These are phyloP conservation scores for Kryptopterus vitreolus DNA, from an alignment of 2,797 vertebrate genomes.

Conservation along the genomic window DNA sequence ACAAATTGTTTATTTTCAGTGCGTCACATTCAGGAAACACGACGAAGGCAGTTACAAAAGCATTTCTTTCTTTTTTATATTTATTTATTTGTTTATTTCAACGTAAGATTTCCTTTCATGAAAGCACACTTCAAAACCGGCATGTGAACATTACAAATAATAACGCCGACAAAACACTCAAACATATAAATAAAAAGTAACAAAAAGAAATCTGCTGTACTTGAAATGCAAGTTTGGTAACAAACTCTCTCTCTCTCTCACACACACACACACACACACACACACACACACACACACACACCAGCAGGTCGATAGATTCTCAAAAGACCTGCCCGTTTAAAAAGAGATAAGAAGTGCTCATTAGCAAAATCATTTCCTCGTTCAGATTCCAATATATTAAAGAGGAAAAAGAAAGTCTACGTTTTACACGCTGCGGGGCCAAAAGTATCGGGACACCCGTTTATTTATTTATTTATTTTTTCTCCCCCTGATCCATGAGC, in stretches of 20 bases:
- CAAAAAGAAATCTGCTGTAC: constrained; percentile 33
- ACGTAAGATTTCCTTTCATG: constrained; percentile 6
- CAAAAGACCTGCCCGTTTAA: not conserved
- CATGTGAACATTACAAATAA: constrained; percentile 42
- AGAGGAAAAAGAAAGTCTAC: not conserved
- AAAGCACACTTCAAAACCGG: constrained; percentile 55
- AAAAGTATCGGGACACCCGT: no score
- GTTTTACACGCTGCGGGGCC: not conserved
- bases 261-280: not conserved
- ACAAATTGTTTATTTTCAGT: no score
- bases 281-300: not conserved
- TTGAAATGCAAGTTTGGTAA: constrained; percentile 11
- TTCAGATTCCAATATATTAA: not conserved
- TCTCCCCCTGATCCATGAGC: no score
- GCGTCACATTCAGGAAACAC: not conserved
- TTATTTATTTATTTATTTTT: no score
- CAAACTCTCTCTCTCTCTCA: not conserved
- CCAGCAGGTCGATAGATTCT: not conserved
- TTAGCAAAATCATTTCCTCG: not conserved
- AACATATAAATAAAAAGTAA: constrained; percentile 48
- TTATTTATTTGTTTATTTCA: constrained; percentile 36
- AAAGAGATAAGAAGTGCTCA: not conserved
- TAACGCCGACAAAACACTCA: constrained; percentile 4
- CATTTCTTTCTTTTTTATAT: constrained; percentile 38
- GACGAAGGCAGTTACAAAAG: constrained; percentile 28